Evolutionary conservation across 1,140 invertebrate genomes (phyloP), one percentile per base, ranked within the genome.

Genomic region (Drosophila insularis): DNA sequence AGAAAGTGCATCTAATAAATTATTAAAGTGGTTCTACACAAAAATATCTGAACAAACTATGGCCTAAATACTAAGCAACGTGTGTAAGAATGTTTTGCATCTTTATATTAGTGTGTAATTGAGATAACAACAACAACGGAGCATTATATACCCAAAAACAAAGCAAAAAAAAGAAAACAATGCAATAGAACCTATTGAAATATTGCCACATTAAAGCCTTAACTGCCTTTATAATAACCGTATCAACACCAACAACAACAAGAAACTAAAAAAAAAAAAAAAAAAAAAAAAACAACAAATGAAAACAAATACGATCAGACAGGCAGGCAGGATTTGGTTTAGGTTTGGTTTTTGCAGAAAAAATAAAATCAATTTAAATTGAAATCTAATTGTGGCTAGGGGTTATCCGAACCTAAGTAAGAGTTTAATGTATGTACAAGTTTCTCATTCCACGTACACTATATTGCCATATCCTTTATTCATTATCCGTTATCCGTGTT

Each of bases 51-150:
- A 77, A 82, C 74, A 50, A 50, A 50, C 78, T 75, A 86, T 68
- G 74, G 68, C 64, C 81, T 86, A 86, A 75, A 77, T 78, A 81
- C 75, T 81, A 87, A 82, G 77, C 63, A 73, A 72, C 70, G 84
- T 89, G 80, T 89, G 79, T 87, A 79, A 70, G 82, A 79, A 78
- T 74, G 84, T 89, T 89, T 89, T 89, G 84, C 84, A 89, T 89
- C 85, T 89, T 89, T 89, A 89, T 89, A 89, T 89, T 89, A 89
- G 84, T 75, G 71, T 78, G 84, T 86, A 86, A 86, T 68, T 80
- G 32, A 80, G 75, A 68, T 37, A 46, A 72, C 66, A 71, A 43
- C 37, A 77, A 70, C 61, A 17, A 73, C 50, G 54, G 19, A 62
- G 67, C 54, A 63, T 39, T 58, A 61, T 46, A 63, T 50, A 10